Base-by-base conservation (phyloP, 2,113 vertebrate genomes). In the Psittacus erithacus region DNA sequence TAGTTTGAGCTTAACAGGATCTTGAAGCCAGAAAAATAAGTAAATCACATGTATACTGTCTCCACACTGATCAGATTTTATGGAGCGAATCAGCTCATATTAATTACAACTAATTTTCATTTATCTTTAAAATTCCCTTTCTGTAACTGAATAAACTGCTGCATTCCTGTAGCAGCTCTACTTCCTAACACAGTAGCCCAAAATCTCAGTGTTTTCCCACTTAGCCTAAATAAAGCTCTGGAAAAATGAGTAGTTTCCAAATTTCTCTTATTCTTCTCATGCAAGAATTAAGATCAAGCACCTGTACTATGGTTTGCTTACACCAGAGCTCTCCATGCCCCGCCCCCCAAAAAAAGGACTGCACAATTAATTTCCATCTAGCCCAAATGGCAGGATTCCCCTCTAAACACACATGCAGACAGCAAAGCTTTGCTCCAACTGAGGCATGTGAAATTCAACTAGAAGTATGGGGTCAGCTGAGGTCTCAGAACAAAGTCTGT, bases 401-500 rank as follows among this genome's bases (percentile, higher is more conserved):
- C 46, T 59, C 89, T 76, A 89, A 89, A 87, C 87, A 89, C 57
- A 82, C 0, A 65, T 23, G 44, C 53, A 43, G 59, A 70, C 6
- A 0, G 64, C 87, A 80, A 83, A 86, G 74, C 85, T 82, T 62
- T 7, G 2, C 67, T 93, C 57, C 85, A 76, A 10, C 90, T 83
- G 63, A 70, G 86, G 93, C 81, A 71, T 23, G 81, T 57, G 74
- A 95, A 92, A 79, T 62, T 63, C 88, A 96, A 14, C 92, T 55
- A 82, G 79, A 55, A 3, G 65, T 41, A 38, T 2, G 7, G 69
- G 95, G 88, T 95, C 70, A 81, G 92, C 59, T 74, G 81, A 95
- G 95, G 93, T 73, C 81, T 85, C 52, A 28, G 92, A 92, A 96
- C 94, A 94, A 87, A 97, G 88, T 70, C 70, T 64, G 73, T n/a